These are phyloP conservation scores for Mormyrops boulengeri DNA, from an alignment of 2,797 vertebrate species.

Conservation along the genomic window DNA sequence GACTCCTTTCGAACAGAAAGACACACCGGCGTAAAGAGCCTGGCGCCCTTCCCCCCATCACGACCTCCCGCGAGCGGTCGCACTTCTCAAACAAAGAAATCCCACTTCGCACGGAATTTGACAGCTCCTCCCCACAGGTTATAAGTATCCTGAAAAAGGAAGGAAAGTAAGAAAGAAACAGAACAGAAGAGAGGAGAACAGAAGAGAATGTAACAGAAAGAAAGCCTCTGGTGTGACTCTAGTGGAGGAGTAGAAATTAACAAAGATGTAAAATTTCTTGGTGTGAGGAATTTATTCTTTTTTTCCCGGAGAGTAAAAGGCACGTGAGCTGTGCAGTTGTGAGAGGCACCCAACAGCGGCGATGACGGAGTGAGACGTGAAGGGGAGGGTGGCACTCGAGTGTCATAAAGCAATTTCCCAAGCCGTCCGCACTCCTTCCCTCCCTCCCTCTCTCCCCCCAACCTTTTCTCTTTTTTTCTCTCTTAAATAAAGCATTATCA, in stretches of 20 bases:
- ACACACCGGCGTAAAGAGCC: not conserved
- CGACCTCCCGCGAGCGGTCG: not conserved
- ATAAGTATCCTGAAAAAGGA: not conserved
- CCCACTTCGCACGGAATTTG: not conserved
- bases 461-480: not conserved
- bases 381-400: not conserved
- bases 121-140: not conserved
- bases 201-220: not conserved
- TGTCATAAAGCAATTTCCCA: not conserved
- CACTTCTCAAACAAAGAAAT: not conserved
- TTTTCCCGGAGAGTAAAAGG: not conserved
- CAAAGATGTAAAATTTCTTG: not conserved
- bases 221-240: not conserved
- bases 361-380: not conserved
- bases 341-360: not conserved
- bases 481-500: slow-evolving; percentile 8
- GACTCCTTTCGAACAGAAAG: not conserved
- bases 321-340: no score
- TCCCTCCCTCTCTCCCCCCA: not conserved
- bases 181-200: not conserved
- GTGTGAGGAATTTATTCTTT: not conserved
- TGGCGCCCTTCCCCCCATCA: not conserved
- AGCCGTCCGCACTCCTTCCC: not conserved
- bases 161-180: not conserved
- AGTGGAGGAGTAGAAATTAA: not conserved